Base-by-base conservation (phyloP, 2,113 vertebrate genomes). In the Ploceus nigricollis region DNA sequence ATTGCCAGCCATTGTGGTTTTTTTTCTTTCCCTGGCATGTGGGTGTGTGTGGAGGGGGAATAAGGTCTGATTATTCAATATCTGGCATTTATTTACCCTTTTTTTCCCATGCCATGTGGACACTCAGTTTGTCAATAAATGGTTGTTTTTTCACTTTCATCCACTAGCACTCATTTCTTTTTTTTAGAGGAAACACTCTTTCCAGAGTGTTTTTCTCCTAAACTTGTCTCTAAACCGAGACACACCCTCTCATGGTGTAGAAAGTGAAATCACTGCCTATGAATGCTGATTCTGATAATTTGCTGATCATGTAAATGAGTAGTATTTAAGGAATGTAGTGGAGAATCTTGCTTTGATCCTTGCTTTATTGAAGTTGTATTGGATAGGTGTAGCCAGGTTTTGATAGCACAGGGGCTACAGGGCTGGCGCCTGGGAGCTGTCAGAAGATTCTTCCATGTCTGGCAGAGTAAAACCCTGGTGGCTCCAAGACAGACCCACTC, bases 81-180 rank as follows among this genome's bases (percentile, higher is more conserved):
- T 21, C 22, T 33, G 19, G 12, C 4, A 28, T n/a, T 56, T 28
- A 40, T 30, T 47, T 37, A 37, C 7, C 7, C 5, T 15, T 39
- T 31, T 31, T 39, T 37, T 3, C 7, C n/a, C 0, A 0, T 33
- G 22, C 40, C 1, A 1, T 28, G 11, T 64, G 7, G 28, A 6
- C 58, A 39, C 7, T 39, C 0, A 0, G 7, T n/a, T 72, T 64
- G 23, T 23, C 40, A 56, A 56, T 47, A 20, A 40, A 40, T 0
- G 1, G 7, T 5, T 23, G 5, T 11, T 23, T 30, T 47, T 73
- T 28, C n/a, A 33, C 23, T 64, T 64, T 39, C 22, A 33, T 39
- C n/a, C 11, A 1, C 28, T 28, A n/a, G 23, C 12, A 19, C 1
- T 19, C 3, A 14, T 45, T 72, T 39, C 2, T 22, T n/a, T 28